Evolutionary conservation across 2,888 invertebrate species (phyloP), one percentile per base, ranked within the genome.

Genomic region (Ichneumoninae sp.): DNA sequence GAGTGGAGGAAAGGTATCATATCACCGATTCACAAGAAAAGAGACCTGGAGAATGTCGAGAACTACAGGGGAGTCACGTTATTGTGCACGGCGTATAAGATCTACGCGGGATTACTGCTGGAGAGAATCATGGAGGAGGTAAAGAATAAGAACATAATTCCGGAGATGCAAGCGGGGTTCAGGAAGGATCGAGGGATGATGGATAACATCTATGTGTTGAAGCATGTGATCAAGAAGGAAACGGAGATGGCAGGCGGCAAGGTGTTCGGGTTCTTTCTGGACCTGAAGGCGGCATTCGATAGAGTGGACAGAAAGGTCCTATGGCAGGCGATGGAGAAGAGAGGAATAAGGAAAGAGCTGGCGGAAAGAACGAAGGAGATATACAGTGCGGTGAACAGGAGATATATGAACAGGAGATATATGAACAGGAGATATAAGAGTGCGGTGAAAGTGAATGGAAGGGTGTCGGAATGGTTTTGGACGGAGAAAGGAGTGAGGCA

Each of bases 41-140:
- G 78, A 16, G 66, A 78, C 3, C 26, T 52, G 13, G 80, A 75
- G 40, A 54, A 36, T 10, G 80, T 77, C 8, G 65, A 60, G 13
- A 72, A 82, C 1, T 85, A 85, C 26, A 80, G 80, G 19, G 85
- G 77, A 2, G 80, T 82, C 0, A 76, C 70, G 13, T 19, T 80
- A 0, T 36, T 77, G 52, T 72, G 54, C 1, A 69, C 82, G 19
- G 22, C 70, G 26, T 80, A 83, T 16, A 80, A 82, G 26, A 57
- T 85, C 2, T 85, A 85, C 13, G 80, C 82, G 5, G 60, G 30
- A 54, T 66, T 83, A 6, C 33, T 85, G 10, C 71, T 69, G 19
- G 74, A 52, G 30, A 47, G 78, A n/a, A 8, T 78, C 10, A 16
- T 66, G 68, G 30, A 68, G 8, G 77, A 80, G 16, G 62, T 83